phyloP scores from a whole-genome alignment of 2,888 invertebrate genomes.

The Hecatera dysodea region DNA sequence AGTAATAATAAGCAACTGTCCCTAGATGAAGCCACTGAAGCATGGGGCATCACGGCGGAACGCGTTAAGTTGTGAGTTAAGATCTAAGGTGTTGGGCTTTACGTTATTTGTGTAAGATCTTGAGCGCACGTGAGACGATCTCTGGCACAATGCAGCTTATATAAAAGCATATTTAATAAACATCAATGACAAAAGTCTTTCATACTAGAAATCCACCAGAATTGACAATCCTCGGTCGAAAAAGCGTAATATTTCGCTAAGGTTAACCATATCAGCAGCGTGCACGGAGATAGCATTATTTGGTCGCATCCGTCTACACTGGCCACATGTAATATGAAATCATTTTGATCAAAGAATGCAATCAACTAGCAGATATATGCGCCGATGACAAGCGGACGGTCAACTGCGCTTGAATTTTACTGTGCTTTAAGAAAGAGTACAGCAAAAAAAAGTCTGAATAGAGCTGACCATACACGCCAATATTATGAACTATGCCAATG shows the following conservation, averaged over 20 bases:
- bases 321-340: constrained; percentile 5
- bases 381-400: too few species aligned
- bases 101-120: constrained; percentile 95
- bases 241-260: not conserved
- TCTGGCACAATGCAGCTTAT: constrained; percentile 95
- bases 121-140: constrained; percentile 95
- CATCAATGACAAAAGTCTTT: not conserved
- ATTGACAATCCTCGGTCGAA: not conserved
- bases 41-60: constrained; percentile 99
- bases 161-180: not conserved
- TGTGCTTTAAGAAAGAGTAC: too few species aligned
- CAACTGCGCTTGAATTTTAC: too few species aligned
- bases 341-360: constrained; percentile 16
- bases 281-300: not conserved
- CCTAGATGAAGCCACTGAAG: constrained; percentile 97
- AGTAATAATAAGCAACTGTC: too few species aligned
- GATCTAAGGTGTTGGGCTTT: not conserved
- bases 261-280: not conserved
- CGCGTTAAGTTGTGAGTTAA: constrained; percentile 98
- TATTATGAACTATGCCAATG: too few species aligned
- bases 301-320: not conserved
- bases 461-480: not conserved
- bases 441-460: not conserved
- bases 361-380: not conserved
- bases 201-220: too few species aligned